phyloP scores from a whole-genome alignment of 2,888 invertebrate species.

The Hydroisotoma schaefferi region DNA sequence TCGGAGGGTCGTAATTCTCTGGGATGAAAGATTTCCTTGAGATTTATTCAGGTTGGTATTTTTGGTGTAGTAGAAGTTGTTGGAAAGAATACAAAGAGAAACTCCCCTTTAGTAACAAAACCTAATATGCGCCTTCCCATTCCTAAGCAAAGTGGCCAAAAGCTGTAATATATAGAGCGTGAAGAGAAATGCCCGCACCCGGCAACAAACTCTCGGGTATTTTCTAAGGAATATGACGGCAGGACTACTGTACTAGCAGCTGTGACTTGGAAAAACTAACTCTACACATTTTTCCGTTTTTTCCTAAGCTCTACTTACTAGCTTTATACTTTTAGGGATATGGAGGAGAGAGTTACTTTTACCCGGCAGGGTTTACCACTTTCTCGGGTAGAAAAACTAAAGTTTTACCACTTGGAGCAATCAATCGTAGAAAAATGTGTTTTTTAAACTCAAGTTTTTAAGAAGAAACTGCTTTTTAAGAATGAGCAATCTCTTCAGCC shows the following conservation, averaged over 20 bases:
- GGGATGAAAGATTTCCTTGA: conserved; percentile 45
- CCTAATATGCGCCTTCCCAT: no score
- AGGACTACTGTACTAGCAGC: background rate
- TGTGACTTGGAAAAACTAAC: background rate
- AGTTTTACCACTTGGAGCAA: no score
- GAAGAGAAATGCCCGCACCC: conserved; percentile 29
- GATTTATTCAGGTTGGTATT: conserved; percentile 41
- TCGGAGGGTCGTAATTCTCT: conserved; percentile 13
- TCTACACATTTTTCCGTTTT: background rate
- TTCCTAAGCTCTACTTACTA: no score
- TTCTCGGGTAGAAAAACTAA: no score
- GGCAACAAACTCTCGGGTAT: conserved; percentile 29
- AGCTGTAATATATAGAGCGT: conserved; percentile 39
- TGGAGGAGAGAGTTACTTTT: no score
- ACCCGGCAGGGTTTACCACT: no score
- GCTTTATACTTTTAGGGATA: no score
- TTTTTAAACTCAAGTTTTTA: no score
- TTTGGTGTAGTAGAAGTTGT: conserved; percentile 10
- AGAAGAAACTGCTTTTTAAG: no score
- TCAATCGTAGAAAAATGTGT: no score
- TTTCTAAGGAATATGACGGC: background rate
- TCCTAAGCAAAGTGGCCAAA: conserved; percentile 15
- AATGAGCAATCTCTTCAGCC: no score
- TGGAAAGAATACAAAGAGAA: conserved; percentile 39
- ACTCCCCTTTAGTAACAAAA: background rate